Evolutionary conservation across 2,797 vertebrate species (phyloP).

Genomic region (Tokudaia tokunoshimensis): DNA sequence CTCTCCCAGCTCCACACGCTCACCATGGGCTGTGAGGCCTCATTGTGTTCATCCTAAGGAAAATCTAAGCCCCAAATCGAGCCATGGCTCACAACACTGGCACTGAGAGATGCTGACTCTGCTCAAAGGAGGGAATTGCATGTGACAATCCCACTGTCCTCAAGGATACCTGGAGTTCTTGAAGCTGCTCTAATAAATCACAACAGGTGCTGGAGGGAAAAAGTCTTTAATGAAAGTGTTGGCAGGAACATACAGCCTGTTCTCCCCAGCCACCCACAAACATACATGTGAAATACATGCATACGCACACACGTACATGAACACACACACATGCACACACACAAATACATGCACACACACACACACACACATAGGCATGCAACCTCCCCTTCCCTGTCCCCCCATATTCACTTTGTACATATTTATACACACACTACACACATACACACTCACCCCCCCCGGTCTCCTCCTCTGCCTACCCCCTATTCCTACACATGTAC

Average conservation of each 20-base stretch:
- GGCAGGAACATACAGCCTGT: neutral
- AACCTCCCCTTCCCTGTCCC: no score
- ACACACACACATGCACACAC: no score
- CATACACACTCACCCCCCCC: neutral
- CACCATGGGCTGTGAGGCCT: neutral
- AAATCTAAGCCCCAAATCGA: neutral
- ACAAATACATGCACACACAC: no score
- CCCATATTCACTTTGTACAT: neutral
- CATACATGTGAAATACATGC: neutral
- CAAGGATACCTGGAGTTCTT: neutral
- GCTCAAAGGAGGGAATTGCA: neutral
- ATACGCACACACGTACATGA: neutral
- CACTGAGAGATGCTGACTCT: constrained; percentile 3
- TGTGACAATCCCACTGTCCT: neutral
- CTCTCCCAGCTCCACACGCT: neutral
- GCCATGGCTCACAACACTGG: neutral
- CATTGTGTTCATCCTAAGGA: neutral
- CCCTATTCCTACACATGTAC: neutral
- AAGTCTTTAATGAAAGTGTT: neutral
- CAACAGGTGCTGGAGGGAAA: neutral
- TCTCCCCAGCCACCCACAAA: neutral
- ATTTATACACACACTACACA: neutral
- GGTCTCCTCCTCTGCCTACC: neutral
- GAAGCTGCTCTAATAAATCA: neutral
- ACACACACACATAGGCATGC: no score